These are phyloP conservation scores for Nannobrachium achirus DNA, from an alignment of 2,113 vertebrate genomes.

Conservation along the genomic window DNA sequence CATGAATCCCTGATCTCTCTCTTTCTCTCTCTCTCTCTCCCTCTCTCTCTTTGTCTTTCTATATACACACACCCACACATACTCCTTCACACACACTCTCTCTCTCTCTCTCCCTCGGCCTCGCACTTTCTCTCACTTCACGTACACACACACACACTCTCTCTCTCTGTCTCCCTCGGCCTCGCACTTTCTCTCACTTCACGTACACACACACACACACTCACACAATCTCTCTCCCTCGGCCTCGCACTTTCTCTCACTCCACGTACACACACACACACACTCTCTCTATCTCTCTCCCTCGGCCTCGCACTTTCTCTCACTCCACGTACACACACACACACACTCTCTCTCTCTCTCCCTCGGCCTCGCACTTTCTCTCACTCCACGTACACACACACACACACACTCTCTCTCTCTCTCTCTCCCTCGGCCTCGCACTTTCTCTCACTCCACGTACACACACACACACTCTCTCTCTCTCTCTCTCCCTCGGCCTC, in stretches of 20 bases:
- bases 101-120: conserved; percentile 11
- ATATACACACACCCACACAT: background rate
- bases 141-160: background rate
- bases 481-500: conserved; percentile 16
- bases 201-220: too few relatives aligned
- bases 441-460: conserved; percentile 5
- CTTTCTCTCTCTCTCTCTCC: conserved; percentile 19
- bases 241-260: conserved; percentile 7
- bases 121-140: conserved; percentile 1
- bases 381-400: too few relatives aligned
- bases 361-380: conserved; percentile 10
- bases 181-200: conserved; percentile 4
- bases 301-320: conserved; percentile 9
- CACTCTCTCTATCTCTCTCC: conserved; percentile 14
- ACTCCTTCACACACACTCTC: conserved; percentile 4
- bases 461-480: conserved; percentile 9
- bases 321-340: too few relatives aligned
- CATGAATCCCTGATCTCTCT: conserved; percentile 42
- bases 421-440: conserved; percentile 12
- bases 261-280: background rate
- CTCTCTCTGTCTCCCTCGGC: conserved; percentile 9
- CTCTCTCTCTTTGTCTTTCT: conserved; percentile 16
- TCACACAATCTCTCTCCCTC: conserved; percentile 28
- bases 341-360: conserved; percentile 16
- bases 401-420: conserved; percentile 35